Evolutionary conservation across 92 coral and sea anemone species (phyloP), one percentile per base, ranked within the genome.

Genomic region (Siderastrea siderea): DNA sequence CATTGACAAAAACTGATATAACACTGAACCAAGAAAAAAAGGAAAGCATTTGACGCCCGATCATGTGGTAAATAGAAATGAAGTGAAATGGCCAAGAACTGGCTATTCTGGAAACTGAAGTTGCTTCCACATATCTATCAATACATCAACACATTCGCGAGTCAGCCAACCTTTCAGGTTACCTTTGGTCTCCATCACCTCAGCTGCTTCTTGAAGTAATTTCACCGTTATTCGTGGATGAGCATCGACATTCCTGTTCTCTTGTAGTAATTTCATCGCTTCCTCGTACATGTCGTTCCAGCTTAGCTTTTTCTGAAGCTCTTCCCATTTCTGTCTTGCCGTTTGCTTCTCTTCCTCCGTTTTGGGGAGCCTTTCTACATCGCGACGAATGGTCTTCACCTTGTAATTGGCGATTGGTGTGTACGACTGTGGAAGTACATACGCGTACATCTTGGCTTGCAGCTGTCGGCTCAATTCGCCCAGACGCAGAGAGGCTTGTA

Each of bases 241-340:
- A 2, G 93, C 90, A 5, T 90, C 90, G 53, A 61, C 68, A 45
- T 90, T 90, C 5, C 90, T 60, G 81, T 78, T 74, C 38, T 85
- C 90, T 62, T 90, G 93, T 2, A 90, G 93, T 44, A 83, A 74
- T 80, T 79, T 90, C 75, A 90, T 57, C 0, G 79, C 68, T 44
- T 90, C 93, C 49, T 84, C 93, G 74, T 72, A 90, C 52, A 64
- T 71, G 2, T 90, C 93, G 38, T 79, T 47, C 93, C 93, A 90
- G 13, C 79, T 80, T 1, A 90, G 76, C 75, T 90, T 90, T 11
- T 7, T 60, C 73, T 90, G 83, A 1, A 90, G 74, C 0, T 65
- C 77, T 48, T 4, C 77, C 86, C 89, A 77, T 45, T 63, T 61
- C 55, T 75, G 49, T 13, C 72, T 81, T 53, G 87, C 87, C 74